Base-by-base conservation (phyloP, 2,113 vertebrate genomes). In the Alligator mississippiensis region DNA sequence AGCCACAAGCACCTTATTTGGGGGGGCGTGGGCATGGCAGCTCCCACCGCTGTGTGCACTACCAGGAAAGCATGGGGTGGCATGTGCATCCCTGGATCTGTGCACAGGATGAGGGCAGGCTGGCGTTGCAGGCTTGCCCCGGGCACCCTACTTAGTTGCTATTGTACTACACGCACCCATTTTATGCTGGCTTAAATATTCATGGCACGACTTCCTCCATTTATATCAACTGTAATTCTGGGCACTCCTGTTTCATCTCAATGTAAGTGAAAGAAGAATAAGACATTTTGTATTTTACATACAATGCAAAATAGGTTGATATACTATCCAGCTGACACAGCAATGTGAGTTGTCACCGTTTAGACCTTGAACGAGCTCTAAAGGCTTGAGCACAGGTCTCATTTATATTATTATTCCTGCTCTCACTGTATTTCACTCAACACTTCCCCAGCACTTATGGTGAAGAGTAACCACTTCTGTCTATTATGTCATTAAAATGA, bases 301-400 rank as follows among this genome's bases (percentile, higher is more conserved):
- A 57, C 10, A 57, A 28, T 70, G 30, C 38, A 70, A 34, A 1
- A n/a, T 0, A 34, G 2, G 6, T 4, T 34, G 21, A 14, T 3
- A 13, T 60, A 77, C 58, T 19, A 2, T 58, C 17, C 22, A 58
- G 12, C 19, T 38, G 28, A n/a, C 11, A 5, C 27, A 18, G 21
- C 61, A 3, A 63, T 2, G 1, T 3, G 12, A 76, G 77, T 59
- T 16, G 28, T 19, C 28, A 34, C 15, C 3, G 34, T 25, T 3
- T 3, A n/a, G 68, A 28, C 54, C 21, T 77, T 19, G 1, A 4
- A 10, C 2, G 30, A 0, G 0, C 22, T 27, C 30, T 54, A 1
- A 85, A 24, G 15, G 25, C 64, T 82, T 79, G 81, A 30, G n/a
- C n/a, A n/a, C n/a, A n/a, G n/a, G n/a, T n/a, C n/a, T n/a, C n/a